Evolutionary conservation across 2,113 vertebrate genomes (phyloP), one percentile per base, ranked within the genome.

Genomic region (Dinomys branickii): DNA sequence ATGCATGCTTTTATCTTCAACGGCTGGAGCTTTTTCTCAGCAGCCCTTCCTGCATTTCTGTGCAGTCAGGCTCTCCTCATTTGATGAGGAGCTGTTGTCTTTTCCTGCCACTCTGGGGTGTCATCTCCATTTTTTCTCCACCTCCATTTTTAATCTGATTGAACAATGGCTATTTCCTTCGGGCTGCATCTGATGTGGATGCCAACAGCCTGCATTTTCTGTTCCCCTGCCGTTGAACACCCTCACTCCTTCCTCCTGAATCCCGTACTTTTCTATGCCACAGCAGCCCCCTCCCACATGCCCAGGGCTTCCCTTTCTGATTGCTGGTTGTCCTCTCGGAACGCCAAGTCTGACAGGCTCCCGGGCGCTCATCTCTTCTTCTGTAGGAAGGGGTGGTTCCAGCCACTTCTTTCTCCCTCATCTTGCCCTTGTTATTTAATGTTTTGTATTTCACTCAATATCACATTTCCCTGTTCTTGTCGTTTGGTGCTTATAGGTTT

Each of bases 221-320:
- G 0, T 4, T 52, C 35, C 24, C 9, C 33, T 1, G 24, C 20
- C 22, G 0, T 0, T 22, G 30, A 54, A 16, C 12, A 58, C 3
- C 35, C 24, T 59, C 38, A 1, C 20, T 54, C 14, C 3, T 50
- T 26, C 14, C 13, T 54, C 17, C 71, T 10, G 24, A 11, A n/a
- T 1, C 3, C 7, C 17, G 9, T 47, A 12, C 24, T 13, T 84
- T 78, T 35, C 12, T 71, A 28, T 38, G 16, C 28, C 11, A 44
- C 1, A 3, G 35, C 61, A 47, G 3, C 22, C 9, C 13, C 24
- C 35, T 38, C n/a, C 3, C 50, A 44, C 44, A 9, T 24, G 12
- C 6, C 33, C 44, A 41, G 4, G 35, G 19, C 12, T 33, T 35
- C 28, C 16, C 14, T 4, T 7, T 35, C 59, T 33, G 19, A 5